These are phyloP conservation scores for Tichodroma muraria DNA, from an alignment of 2,113 vertebrate genomes.

Conservation along the genomic window DNA sequence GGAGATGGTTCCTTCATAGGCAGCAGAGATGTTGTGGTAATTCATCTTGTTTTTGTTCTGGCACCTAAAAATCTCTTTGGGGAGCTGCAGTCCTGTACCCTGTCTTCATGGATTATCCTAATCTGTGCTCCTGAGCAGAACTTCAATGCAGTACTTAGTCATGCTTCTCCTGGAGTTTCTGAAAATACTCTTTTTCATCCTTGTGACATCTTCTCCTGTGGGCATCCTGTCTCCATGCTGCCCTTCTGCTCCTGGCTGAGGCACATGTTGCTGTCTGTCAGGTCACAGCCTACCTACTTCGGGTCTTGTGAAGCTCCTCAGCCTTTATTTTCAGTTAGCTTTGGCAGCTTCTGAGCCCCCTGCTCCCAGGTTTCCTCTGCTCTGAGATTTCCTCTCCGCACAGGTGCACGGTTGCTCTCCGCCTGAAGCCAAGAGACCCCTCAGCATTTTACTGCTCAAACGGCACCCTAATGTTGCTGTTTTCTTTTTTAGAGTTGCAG, in stretches of 20 bases:
- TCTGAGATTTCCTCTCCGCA: neutral
- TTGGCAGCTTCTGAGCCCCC: neutral
- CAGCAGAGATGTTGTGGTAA: neutral
- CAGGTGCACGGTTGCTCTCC: neutral
- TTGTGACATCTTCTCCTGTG: neutral
- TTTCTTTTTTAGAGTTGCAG: neutral
- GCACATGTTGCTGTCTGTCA: rapidly evolving
- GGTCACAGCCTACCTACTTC: neutral
- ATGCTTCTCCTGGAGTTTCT: neutral
- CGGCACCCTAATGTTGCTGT: neutral
- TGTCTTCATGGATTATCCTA: neutral
- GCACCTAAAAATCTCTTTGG: neutral
- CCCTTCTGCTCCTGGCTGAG: neutral
- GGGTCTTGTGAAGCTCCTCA: neutral
- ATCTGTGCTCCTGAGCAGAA: neutral
- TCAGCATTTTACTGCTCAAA: neutral
- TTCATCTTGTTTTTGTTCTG: neutral
- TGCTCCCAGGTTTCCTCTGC: neutral
- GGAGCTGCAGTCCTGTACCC: neutral
- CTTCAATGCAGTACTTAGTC: neutral
- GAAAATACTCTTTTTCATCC: neutral
- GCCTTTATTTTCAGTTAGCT: neutral
- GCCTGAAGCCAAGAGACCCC: neutral
- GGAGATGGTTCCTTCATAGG: neutral
- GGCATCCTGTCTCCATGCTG: neutral